Base-by-base conservation (phyloP, 2,113 vertebrate species). In the Hippolais icterina region DNA sequence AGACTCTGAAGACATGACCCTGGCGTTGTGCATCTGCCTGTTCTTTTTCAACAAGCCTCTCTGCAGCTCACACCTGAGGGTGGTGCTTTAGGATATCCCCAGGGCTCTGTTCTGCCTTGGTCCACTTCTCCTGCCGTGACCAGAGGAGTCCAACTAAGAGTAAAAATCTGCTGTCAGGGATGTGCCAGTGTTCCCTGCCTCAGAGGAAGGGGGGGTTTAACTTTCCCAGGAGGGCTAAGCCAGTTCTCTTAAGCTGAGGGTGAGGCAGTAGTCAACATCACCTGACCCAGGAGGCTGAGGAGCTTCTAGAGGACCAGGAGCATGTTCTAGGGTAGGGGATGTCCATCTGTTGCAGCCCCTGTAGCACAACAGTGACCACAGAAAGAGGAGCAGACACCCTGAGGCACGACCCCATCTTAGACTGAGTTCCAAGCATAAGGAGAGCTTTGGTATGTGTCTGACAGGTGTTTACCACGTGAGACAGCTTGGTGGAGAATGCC, bases 291-390 rank as follows among this genome's bases (percentile, higher is more conserved):
- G 29, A 64, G 7, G 8, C 0, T 23, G 24, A 85, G 29, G 15
- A 53, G 15, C 33, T 57, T 44, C 57, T 78, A 33, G 12, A 39
- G 35, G 15, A 70, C 42, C n/a, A 91, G 39, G 25, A 31, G 1
- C n/a, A 53, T 27, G 8, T 47, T 66, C 29, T 39, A 41, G 7
- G 6, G 21, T 5, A 44, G 21, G 21, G 39, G 27, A 53, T 35
- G 10, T 23, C 21, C 7, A 35, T 21, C 24, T 66, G 5, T 20
- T 42, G 22, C 31, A 53, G 53, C 9, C 8, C 5, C 60, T 68
- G 19, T 37, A 53, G 53, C 0, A 0, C 12, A 17, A 59, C 1
- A 2, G 6, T 19, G 39, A 59, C 20, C n/a, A 72, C 28, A 53
- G 46, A 79, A 42, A 60, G 39, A 44, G 31, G 11, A 49, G 15